Conservation (phyloP, 2,888 invertebrate species). For the Chaetoderma sp. region DNA sequence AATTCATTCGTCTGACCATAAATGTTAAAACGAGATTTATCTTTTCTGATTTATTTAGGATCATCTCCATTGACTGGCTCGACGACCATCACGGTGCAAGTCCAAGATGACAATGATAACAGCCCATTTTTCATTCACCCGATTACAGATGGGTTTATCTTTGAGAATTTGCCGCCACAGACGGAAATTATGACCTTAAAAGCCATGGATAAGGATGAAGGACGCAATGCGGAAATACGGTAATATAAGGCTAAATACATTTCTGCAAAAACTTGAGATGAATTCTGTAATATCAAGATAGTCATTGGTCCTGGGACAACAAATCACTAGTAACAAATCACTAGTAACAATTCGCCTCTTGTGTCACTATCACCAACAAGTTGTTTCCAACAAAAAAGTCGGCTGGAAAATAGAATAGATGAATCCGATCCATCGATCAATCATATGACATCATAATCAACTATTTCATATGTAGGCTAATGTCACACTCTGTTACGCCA, state of each 20-base stretch:
- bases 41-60: slow-evolving; percentile 77
- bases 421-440: no score
- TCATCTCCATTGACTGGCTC: slow-evolving; percentile 93
- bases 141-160: slow-evolving; percentile 48
- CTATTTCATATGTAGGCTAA: no score
- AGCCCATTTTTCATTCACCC: slow-evolving; percentile 80
- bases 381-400: no score
- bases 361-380: no score
- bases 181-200: slow-evolving; percentile 47
- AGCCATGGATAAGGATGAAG: slow-evolving; percentile 69
- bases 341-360: no score
- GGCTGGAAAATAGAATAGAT: no score
- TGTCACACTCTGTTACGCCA: no score
- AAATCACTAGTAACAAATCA: no score
- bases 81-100: slow-evolving; percentile 86
- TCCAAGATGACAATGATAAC: slow-evolving; percentile 95
- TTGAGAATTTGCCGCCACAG: slow-evolving; percentile 41
- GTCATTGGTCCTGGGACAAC: not conserved
- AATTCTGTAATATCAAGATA: not conserved
- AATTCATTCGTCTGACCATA: no score
- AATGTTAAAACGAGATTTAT: no score
- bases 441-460: no score
- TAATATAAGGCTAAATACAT: slow-evolving; percentile 61
- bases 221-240: slow-evolving; percentile 87
- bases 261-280: not conserved